phyloP scores from a whole-genome alignment of 2,797 vertebrate genomes.

The Smutsia gigantea region DNA sequence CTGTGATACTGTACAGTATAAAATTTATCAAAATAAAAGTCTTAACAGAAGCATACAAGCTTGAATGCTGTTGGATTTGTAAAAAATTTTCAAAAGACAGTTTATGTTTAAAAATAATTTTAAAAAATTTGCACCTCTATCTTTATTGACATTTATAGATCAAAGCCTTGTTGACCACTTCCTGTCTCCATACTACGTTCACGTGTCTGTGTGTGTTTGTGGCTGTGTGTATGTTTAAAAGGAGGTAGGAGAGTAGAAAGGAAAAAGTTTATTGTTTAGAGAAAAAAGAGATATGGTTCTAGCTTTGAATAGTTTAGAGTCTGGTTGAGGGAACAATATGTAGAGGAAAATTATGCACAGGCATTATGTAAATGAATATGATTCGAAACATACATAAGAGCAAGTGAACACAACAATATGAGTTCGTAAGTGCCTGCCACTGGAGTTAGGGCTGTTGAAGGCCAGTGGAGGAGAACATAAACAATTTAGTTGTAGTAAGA shows the following conservation, averaged over 20 bases:
- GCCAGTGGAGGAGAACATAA: background rate
- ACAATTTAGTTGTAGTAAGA: background rate
- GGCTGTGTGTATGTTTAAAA: background rate
- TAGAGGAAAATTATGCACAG: background rate
- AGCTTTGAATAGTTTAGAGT: background rate
- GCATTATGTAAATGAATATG: background rate
- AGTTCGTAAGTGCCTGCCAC: background rate
- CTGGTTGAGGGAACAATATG: background rate
- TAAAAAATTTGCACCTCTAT: background rate
- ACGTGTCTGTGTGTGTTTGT: background rate
- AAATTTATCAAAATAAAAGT: slow-evolving; percentile 44
- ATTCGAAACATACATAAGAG: background rate
- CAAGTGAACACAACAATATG: background rate
- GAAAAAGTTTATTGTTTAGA: background rate
- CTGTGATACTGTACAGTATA: background rate
- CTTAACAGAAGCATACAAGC: background rate
- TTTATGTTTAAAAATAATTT: slow-evolving; percentile 43
- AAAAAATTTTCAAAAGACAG: slow-evolving; percentile 32
- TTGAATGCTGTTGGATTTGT: background rate
- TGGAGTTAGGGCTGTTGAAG: background rate
- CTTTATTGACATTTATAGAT: background rate
- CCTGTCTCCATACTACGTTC: background rate
- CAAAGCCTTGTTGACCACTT: background rate
- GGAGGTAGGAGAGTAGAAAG: background rate
- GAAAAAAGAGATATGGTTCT: background rate